Evolutionary conservation across 2,797 vertebrate species (phyloP), one percentile per base, ranked within the genome.

Genomic region (Echeneis naucrates): DNA sequence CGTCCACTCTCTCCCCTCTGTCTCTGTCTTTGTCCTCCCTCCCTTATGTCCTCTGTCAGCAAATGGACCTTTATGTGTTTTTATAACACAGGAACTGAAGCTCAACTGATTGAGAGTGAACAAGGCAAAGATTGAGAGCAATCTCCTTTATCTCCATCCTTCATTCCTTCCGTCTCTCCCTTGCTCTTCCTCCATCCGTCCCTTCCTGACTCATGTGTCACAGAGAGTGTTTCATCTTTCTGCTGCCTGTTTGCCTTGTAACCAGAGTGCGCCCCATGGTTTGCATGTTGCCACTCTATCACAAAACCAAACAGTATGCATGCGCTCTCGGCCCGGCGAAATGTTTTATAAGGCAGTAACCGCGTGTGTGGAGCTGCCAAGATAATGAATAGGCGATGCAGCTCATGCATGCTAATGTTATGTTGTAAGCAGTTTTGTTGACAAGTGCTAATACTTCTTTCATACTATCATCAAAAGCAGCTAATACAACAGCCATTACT

Each of bases 391-490:
- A 97, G 97, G 96, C 96, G 92, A 93, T 92, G 95, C 95, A 96
- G 95, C 95, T 96, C 96, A 96, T 99, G 97, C 97, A 99, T 99
- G 97, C 97, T 98, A 99, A 99, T 99, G 97, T 97, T 98, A 97
- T 98, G 97, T 99, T 98, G 97, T 98, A 99, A 98, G 98, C 97
- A 99, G 96, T 99, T 99, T 99, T 98, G 97, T 99, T 98, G 97
- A 98, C 97, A 98, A 99, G 97, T 98, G 97, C 97, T 99, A 99
- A 99, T 99, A 98, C 98, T 99, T 98, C 97, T 98, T 99, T 98
- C 97, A 98, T 98, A 97, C 96, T 96, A 97, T 97, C 96, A 98
- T 99, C 97, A 98, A 98, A 99, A 96, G 96, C 96, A 96, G 95
- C 97, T 97, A 98, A 98, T 98, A 98, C 96, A 97, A 96, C 96